Conservation (phyloP, 2,888 invertebrate genomes). For the Diarsia mendica region DNA sequence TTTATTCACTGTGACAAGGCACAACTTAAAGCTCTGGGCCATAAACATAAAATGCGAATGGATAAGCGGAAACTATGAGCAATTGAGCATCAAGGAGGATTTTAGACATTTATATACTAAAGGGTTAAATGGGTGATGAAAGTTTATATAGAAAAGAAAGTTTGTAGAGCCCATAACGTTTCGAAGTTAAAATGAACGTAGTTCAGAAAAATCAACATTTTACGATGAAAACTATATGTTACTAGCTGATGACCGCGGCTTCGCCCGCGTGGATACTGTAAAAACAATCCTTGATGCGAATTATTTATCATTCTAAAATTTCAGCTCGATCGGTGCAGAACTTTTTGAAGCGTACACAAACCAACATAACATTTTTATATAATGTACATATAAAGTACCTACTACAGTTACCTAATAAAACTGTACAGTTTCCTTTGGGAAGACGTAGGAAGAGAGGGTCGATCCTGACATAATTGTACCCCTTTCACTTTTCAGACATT, state of each 20-base stretch:
- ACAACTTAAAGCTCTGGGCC: too few species aligned
- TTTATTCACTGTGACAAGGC: too few species aligned
- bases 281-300: too few species aligned
- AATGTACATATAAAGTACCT: too few species aligned
- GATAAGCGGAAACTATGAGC: background rate
- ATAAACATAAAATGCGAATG: background rate
- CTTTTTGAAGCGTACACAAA: too few species aligned
- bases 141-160: background rate
- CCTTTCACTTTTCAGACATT: background rate
- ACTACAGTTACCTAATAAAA: background rate
- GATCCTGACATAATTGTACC: background rate
- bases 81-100: background rate
- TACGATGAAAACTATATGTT: background rate
- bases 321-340: too few species aligned
- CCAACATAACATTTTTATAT: too few species aligned
- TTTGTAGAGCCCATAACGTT: background rate
- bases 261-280: too few species aligned
- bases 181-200: too few species aligned
- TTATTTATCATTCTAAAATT: too few species aligned
- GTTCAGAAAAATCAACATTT: background rate
- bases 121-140: background rate
- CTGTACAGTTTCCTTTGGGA: background rate
- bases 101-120: background rate
- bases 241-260: too few species aligned
- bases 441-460: background rate